phyloP scores from a whole-genome alignment of 23 tunicate species.

The Trididemnum clinides region DNA sequence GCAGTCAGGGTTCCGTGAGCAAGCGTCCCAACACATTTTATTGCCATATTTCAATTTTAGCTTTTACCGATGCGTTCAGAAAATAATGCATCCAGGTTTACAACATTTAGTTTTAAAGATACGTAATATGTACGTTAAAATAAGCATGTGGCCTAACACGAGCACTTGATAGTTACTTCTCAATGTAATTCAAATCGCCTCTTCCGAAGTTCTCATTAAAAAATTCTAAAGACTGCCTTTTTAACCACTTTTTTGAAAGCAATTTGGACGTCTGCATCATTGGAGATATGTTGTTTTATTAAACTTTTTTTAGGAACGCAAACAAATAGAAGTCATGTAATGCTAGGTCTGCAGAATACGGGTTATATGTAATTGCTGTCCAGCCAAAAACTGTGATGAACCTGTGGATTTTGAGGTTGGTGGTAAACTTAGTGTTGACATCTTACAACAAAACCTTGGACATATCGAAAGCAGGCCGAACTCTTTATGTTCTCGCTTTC shows the following conservation, averaged over 20 bases:
- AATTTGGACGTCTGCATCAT: not conserved
- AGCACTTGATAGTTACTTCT: not conserved
- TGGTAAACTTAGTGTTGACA: not conserved
- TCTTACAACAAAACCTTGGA: not conserved
- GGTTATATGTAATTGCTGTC: not conserved
- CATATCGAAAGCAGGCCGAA: too few relatives aligned
- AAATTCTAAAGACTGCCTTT: not conserved
- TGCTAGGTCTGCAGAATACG: not conserved
- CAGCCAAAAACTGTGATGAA: too few relatives aligned
- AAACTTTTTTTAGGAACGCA: not conserved
- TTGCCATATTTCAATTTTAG: not conserved
- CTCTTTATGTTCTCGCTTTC: too few relatives aligned
- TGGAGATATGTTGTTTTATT: not conserved
- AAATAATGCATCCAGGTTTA: not conserved
- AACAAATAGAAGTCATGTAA: not conserved
- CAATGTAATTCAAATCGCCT: not conserved
- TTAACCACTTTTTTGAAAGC: not conserved
- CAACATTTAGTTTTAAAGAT: not conserved
- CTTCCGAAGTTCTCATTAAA: not conserved
- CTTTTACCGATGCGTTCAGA: not conserved
- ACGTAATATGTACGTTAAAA: not conserved
- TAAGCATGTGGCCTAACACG: not conserved
- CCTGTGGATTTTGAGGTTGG: too few relatives aligned
- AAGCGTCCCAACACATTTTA: too few relatives aligned
- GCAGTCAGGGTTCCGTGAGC: too few relatives aligned